A percentile compares a stretch with the other conserved stretches of the same genome.
Evolutionary conservation across 1,140 invertebrate genomes (phyloP).

Genomic region (Platyscapa corneri): DNA sequence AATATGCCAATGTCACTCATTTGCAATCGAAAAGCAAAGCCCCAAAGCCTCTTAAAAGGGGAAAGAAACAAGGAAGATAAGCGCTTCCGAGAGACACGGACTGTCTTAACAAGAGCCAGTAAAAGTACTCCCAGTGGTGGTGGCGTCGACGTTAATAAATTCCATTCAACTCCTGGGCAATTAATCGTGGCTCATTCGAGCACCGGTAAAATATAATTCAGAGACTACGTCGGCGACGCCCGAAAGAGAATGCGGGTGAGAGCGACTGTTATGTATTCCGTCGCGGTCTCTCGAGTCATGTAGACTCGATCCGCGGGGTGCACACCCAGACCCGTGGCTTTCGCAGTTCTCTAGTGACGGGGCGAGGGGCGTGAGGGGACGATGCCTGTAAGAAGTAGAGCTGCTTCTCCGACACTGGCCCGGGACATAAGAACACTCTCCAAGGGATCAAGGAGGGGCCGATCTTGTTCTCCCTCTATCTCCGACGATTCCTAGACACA

Average conservation of each 20-base stretch:
- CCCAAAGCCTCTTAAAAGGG: no score
- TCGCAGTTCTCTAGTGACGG: not conserved
- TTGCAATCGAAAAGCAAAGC: no score
- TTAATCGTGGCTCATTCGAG: conserved; percentile 50
- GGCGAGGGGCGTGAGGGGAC: not conserved
- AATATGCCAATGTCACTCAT: no score
- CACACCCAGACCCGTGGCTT: not conserved
- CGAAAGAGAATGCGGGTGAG: not conserved
- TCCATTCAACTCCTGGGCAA: conserved; percentile 48
- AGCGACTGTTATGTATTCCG: conserved; percentile 33
- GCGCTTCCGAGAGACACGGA: no score
- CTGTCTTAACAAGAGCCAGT: not conserved
- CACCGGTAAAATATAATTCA: conserved; percentile 49
- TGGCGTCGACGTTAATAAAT: conserved; percentile 45
- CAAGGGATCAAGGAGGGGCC: conserved; percentile 30
- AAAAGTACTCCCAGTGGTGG: no score
- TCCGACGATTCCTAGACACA: not conserved
- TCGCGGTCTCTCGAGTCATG: conserved; percentile 34
- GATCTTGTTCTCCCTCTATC: not conserved
- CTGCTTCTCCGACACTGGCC: conserved; percentile 67
- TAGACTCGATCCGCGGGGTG: conserved; percentile 23
- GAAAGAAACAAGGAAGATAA: no score
- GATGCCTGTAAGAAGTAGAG: conserved; percentile 65
- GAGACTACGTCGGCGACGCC: not conserved
- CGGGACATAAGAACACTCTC: conserved; percentile 73